These are phyloP conservation scores for Willisornis vidua DNA, from an alignment of 2,113 vertebrate species.

Conservation along the genomic window DNA sequence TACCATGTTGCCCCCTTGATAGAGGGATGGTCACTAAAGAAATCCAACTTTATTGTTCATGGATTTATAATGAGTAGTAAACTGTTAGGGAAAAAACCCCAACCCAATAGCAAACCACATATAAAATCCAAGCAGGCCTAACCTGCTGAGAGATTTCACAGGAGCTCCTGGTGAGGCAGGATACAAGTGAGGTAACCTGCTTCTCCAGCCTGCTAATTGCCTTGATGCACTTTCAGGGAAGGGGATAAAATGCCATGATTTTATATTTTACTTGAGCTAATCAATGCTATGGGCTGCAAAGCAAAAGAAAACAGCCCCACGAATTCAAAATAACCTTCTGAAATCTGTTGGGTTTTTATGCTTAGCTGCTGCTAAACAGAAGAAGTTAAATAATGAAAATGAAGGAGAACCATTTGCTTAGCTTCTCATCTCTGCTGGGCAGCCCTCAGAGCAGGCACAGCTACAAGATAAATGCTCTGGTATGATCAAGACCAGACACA, in stretches of 20 bases:
- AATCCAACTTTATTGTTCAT: background rate
- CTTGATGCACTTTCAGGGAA: background rate
- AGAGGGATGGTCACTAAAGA: background rate
- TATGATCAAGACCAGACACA: background rate
- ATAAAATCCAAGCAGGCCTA: background rate
- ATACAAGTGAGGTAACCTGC: background rate
- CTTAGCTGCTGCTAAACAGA: background rate
- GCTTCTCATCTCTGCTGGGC: background rate
- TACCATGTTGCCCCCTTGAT: background rate
- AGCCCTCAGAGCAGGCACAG: background rate
- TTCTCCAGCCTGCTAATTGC: background rate
- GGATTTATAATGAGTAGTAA: background rate
- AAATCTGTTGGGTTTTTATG: background rate
- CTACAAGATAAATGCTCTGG: background rate
- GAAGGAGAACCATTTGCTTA: background rate
- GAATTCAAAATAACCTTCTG: background rate
- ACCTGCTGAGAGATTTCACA: background rate
- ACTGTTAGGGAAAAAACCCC: background rate
- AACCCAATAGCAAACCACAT: background rate
- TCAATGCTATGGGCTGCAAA: background rate
- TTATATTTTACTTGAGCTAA: background rate
- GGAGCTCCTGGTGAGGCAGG: background rate
- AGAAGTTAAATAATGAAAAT: background rate
- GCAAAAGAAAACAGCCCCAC: background rate
- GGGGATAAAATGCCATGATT: background rate